Evolutionary conservation across 2,113 vertebrate species (phyloP).

Genomic region (Podarcis raffonei): DNA sequence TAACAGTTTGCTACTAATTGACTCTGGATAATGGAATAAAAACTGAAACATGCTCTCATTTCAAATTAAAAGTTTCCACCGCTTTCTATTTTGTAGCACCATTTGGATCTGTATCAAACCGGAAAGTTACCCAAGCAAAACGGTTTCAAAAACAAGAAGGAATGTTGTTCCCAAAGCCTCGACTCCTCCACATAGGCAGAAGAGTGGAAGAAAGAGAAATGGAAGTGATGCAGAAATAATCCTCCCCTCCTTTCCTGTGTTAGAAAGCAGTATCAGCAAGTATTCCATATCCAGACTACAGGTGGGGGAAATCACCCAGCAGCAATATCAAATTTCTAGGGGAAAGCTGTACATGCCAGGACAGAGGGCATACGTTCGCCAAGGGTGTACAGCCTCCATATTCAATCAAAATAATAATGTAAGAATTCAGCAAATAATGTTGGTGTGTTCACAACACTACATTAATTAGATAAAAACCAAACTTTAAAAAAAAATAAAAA

Average conservation of each 20-base stretch:
- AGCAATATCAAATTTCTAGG: neutral
- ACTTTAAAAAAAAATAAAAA: neutral
- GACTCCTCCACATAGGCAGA: neutral
- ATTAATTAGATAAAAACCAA: too few relatives aligned
- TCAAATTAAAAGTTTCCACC: neutral
- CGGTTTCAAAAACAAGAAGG: neutral
- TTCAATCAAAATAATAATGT: neutral
- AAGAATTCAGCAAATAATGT: neutral
- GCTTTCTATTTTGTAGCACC: neutral
- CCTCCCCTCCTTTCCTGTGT: neutral
- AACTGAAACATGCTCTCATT: neutral
- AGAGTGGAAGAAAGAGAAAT: neutral
- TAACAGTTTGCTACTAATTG: neutral
- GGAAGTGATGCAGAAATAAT: neutral
- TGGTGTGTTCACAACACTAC: neutral
- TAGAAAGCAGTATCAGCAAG: neutral
- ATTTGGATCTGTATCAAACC: neutral
- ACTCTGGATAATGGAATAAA: neutral
- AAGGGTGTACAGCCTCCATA: neutral
- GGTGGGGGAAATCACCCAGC: neutral
- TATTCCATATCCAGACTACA: neutral
- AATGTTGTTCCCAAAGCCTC: neutral
- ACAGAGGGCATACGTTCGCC: neutral
- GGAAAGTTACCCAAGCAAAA: conserved; percentile 18
- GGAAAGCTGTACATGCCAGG: neutral